Evolutionary conservation across 2,888 invertebrate species (phyloP).

Genomic region (Taphrorychus bicolor): DNA sequence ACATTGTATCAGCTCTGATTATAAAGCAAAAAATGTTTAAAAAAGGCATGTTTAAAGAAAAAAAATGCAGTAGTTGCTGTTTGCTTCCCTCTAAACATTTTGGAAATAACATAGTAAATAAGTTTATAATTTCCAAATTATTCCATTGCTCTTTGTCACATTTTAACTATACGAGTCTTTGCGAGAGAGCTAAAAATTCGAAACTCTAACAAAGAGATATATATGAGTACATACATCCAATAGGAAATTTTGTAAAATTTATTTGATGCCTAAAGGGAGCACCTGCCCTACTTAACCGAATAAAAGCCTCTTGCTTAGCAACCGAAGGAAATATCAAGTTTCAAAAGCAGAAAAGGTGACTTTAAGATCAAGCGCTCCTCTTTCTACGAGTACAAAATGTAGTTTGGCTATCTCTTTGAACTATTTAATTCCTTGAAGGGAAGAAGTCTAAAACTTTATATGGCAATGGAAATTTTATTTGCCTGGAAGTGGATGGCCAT

Average conservation of each 20-base stretch:
- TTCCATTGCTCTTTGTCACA: no score
- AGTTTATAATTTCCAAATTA: no score
- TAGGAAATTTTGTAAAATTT: neutral
- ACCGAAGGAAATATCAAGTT: neutral
- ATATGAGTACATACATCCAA: neutral
- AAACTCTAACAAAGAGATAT: no score
- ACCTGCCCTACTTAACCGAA: neutral
- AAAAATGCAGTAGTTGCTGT: no score
- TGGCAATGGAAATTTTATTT: conserved; percentile 2
- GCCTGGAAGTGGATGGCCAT: neutral
- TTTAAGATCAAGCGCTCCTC: neutral
- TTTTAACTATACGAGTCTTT: no score
- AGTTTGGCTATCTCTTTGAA: conserved; percentile 1
- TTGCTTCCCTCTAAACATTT: no score
- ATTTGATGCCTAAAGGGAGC: neutral
- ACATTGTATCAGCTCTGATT: no score
- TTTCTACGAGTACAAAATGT: neutral
- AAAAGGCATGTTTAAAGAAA: no score
- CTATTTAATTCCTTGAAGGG: neutral
- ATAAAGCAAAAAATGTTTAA: no score
- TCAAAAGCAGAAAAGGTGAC: neutral
- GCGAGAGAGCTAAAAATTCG: no score
- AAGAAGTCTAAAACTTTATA: neutral
- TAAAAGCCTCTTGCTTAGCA: neutral
- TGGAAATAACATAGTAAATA: no score